Conservation (phyloP, 2,888 invertebrate species). For the Sinotaia quadrata region DNA sequence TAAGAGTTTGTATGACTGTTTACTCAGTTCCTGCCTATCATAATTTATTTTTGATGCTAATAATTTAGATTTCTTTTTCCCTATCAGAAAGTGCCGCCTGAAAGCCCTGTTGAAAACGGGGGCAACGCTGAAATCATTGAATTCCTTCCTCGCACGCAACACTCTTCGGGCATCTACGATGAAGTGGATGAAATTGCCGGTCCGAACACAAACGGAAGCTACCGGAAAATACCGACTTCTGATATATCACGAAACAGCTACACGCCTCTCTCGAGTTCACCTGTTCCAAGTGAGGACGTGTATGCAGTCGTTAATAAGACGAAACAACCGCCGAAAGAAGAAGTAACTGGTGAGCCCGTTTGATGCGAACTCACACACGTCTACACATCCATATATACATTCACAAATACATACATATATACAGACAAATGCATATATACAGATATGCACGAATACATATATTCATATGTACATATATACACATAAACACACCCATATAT, state of each 20-base stretch:
- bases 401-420: too few relatives aligned
- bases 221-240: neutral
- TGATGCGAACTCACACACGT: too few relatives aligned
- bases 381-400: too few relatives aligned
- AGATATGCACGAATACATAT: too few relatives aligned
- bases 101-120: conserved; percentile 23
- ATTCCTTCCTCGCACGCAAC: conserved; percentile 29
- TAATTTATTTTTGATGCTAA: too few relatives aligned
- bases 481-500: too few relatives aligned
- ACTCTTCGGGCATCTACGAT: conserved; percentile 25
- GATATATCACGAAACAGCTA: neutral
- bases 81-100: conserved; percentile 25
- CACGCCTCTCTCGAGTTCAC: conserved; percentile 5
- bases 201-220: neutral
- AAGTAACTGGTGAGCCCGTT: too few relatives aligned
- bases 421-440: too few relatives aligned
- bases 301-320: conserved; percentile 25
- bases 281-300: conserved; percentile 10
- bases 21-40: too few relatives aligned
- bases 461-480: too few relatives aligned
- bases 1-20: too few relatives aligned
- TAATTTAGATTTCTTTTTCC: neutral
- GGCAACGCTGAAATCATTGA: conserved; percentile 31
- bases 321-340: neutral
- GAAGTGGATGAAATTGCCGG: conserved; percentile 22